Conservation (phyloP, 2,888 invertebrate genomes). For the Microctonus aethiopoides region DNA sequence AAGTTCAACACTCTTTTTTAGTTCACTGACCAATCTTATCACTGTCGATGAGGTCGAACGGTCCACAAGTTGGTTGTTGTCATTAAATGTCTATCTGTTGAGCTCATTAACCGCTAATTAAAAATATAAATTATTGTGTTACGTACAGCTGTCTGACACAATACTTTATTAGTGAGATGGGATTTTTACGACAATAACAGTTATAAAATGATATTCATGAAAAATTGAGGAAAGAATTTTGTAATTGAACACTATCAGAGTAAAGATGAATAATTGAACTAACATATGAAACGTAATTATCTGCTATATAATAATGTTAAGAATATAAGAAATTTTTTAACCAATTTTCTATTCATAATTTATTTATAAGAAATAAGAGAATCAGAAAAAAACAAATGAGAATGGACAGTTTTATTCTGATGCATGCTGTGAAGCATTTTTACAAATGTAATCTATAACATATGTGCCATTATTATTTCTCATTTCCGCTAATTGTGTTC, state of each 20-base stretch:
- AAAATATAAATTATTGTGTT: background rate
- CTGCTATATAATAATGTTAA: background rate
- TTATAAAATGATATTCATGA: background rate
- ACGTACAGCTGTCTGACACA: background rate
- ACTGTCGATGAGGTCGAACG: slow-evolving; percentile 27
- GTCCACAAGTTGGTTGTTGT: slow-evolving; percentile 19
- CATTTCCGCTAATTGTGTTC: background rate
- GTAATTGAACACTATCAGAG: background rate
- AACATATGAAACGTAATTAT: background rate
- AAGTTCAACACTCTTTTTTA: slow-evolving; percentile 40
- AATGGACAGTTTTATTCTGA: background rate
- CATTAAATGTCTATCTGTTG: slow-evolving; percentile 6
- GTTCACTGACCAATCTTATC: slow-evolving; percentile 40
- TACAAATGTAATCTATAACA: background rate
- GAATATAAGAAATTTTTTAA: background rate
- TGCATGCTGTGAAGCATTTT: background rate
- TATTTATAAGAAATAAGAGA: background rate
- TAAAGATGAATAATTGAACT: background rate
- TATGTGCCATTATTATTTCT: background rate
- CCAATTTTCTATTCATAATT: background rate
- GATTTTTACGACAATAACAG: background rate
- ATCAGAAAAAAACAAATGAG: background rate
- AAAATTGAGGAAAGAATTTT: background rate
- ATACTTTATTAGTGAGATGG: background rate
- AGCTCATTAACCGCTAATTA: slow-evolving; percentile 8